Evolutionary conservation across 2,888 invertebrate genomes (phyloP), one percentile per base, ranked within the genome.

Genomic region (Apocheima hispidaria): DNA sequence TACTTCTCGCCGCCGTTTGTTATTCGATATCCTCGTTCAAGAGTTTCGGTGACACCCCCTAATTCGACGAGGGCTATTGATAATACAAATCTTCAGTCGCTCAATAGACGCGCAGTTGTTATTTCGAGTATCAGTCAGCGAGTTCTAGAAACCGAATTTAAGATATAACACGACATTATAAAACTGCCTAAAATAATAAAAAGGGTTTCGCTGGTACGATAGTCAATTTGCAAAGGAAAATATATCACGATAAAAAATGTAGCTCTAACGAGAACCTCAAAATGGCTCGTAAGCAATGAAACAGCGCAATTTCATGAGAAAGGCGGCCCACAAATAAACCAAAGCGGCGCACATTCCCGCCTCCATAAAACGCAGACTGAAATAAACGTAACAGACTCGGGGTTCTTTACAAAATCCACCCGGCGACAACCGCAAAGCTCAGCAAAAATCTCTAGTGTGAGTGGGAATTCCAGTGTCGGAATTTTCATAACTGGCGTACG

Each of bases 261-360:
- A 77, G 74, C 82, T 80, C 77, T 88, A 86, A 89, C 87, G 84
- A 87, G 90, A 83, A 80, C 83, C 85, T 86, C 86, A 88, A 88
- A 90, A 88, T 82, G 84, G 84, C 86, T 86, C 86, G 84, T 88
- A 87, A 88, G 89, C 90, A 87, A 90, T 88, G 90, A 90, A 90
- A 90, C 87, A 89, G 84, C 84, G 88, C 87, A 88, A 90, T 90
- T 90, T 89, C 89, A 90, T 83, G 87, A 87, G 90, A 83, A 87
- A 90, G 86, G 88, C 84, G 85, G 88, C 85, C 81, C 82, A 81
- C 88, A 87, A 89, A 90, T 90, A 91, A 90, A 90, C 90, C 88
- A 89, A 86, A 88, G 85, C 87, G 85, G 81, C 81, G 85, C 84
- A 88, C 88, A 90, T 90, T 89, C 88, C 90, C 89, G 87, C 88